phyloP scores from a whole-genome alignment of 1,140 invertebrate genomes.

The Conus ventricosus region DNA sequence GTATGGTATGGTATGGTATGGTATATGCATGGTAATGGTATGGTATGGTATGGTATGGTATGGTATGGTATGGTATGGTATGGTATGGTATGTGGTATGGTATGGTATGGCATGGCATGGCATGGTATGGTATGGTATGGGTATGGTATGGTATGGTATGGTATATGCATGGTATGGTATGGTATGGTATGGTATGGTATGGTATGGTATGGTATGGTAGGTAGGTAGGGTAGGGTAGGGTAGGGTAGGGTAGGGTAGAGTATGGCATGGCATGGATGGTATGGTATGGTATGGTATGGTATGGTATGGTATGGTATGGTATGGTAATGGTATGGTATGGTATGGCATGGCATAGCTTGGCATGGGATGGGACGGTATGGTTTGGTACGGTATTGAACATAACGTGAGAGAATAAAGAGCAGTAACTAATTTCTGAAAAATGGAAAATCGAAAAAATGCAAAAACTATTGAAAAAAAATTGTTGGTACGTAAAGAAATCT shows the following conservation, averaged over 20 bases:
- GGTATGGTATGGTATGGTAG: slow-evolving; percentile 15
- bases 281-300: slow-evolving; percentile 55
- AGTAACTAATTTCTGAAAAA: no score
- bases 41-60: slow-evolving; percentile 59
- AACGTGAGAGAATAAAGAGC: no score
- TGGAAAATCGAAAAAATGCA: no score
- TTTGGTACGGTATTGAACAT: slow-evolving; percentile 47
- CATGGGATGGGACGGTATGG: slow-evolving; percentile 34
- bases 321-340: slow-evolving; percentile 48
- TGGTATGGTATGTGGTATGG: no score
- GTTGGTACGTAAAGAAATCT: no score
- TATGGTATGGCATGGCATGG: slow-evolving; percentile 48
- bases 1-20: slow-evolving; percentile 49
- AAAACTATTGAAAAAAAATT: no score
- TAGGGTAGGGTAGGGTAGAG: not conserved
- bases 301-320: slow-evolving; percentile 47
- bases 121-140: slow-evolving; percentile 34
- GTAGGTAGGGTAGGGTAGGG: no score
- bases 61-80: slow-evolving; percentile 50
- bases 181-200: slow-evolving; percentile 18
- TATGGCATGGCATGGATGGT: slow-evolving; percentile 1
- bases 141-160: slow-evolving; percentile 55
- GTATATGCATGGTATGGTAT: slow-evolving; percentile 21
- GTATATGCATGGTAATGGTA: no score
- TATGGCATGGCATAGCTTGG: slow-evolving; percentile 48